Evolutionary conservation across 2,113 vertebrate species (phyloP).

Genomic region (Helogale parvula): DNA sequence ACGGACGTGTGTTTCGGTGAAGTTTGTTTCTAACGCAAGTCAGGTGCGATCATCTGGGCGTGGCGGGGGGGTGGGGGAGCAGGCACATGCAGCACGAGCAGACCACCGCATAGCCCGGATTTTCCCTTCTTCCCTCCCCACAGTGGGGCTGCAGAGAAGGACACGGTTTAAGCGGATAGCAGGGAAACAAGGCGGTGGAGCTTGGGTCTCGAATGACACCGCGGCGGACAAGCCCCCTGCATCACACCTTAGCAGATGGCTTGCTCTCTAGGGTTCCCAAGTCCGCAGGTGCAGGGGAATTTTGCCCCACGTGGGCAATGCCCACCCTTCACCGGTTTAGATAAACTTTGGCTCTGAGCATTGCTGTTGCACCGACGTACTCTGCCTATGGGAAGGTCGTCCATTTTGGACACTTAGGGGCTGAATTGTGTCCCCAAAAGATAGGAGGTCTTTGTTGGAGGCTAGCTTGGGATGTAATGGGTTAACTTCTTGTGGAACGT

Average conservation of each 20-base stretch:
- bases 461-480: too few relatives aligned
- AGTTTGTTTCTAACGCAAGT: neutral
- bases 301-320: neutral
- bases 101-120: neutral
- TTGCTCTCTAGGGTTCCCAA: neutral
- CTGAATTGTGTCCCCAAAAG: neutral
- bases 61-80: rapidly evolving
- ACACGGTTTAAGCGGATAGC: too few relatives aligned
- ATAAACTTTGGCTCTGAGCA: neutral
- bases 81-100: neutral
- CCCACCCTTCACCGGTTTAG: neutral
- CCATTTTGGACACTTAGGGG: neutral
- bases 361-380: neutral
- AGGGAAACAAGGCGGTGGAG: neutral
- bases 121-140: too few relatives aligned
- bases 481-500: too few relatives aligned
- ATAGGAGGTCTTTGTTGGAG: neutral
- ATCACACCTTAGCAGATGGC: rapidly evolving
- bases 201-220: neutral
- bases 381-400: neutral
- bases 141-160: rapidly evolving
- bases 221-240: too few relatives aligned
- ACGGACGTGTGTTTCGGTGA: rapidly evolving
- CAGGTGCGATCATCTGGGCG: neutral
- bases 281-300: neutral